Conservation (phyloP, 2,113 vertebrate genomes). For the Monarcha castaneiventris region DNA sequence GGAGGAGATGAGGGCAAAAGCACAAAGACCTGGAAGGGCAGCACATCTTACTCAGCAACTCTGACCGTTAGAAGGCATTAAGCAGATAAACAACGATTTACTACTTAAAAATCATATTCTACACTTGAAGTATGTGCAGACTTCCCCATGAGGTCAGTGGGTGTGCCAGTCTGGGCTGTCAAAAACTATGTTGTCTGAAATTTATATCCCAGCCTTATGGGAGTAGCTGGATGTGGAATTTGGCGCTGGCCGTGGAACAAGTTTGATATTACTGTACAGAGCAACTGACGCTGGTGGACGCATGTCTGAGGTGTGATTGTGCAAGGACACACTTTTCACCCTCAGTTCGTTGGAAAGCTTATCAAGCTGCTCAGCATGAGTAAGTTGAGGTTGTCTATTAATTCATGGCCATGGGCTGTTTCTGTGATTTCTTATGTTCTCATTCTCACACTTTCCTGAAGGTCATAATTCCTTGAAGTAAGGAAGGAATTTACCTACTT, state of each 20-base stretch:
- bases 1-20: neutral
- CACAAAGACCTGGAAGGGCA: neutral
- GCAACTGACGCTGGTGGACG: neutral
- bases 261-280: neutral
- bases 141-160: conserved; percentile 58
- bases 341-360: neutral
- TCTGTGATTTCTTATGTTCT: neutral
- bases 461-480: neutral
- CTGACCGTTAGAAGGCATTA: neutral
- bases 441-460: neutral
- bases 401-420: neutral
- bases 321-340: neutral
- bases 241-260: neutral
- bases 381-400: neutral
- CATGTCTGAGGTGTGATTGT: neutral
- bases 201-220: neutral
- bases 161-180: conserved; percentile 51
- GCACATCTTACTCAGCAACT: neutral
- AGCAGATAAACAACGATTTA: conserved; percentile 17
- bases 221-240: neutral
- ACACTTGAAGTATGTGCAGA: conserved; percentile 24
- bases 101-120: conserved; percentile 8
- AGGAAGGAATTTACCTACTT: neutral
- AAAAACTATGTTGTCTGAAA: conserved; percentile 9
- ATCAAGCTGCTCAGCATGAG: neutral